phyloP scores from a whole-genome alignment of 2,888 invertebrate species.

The Ashinkailepas kermadecensis region DNA sequence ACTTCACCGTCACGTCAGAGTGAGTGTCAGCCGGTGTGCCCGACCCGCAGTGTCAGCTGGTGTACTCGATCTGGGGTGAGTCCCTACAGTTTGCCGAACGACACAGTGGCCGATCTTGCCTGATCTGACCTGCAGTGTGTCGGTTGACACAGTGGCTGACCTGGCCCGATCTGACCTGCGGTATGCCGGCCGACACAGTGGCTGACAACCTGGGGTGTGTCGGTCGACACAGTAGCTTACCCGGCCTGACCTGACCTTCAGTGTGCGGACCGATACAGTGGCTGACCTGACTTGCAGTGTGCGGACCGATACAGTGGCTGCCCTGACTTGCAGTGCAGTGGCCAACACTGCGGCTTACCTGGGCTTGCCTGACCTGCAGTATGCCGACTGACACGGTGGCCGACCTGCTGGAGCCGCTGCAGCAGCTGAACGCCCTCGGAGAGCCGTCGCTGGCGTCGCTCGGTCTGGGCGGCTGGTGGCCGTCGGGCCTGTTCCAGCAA shows the following conservation, averaged over 20 bases:
- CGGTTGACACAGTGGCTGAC: too few relatives aligned
- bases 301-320: background rate
- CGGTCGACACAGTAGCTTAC: too few relatives aligned
- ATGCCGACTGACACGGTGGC: background rate
- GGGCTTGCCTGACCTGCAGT: background rate
- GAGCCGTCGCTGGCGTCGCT: conserved; percentile 72
- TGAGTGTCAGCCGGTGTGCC: too few relatives aligned
- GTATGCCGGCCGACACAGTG: too few relatives aligned
- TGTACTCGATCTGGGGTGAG: too few relatives aligned
- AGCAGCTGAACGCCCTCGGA: conserved; percentile 37
- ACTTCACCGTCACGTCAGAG: background rate
- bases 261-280: background rate
- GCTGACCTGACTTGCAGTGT: background rate
- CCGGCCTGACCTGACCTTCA: too few relatives aligned
- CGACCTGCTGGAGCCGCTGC: conserved; percentile 10
- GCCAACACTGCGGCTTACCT: background rate
- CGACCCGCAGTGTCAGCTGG: too few relatives aligned
- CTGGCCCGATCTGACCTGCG: too few relatives aligned
- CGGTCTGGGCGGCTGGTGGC: conserved; percentile 75
- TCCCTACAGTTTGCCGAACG: too few relatives aligned
- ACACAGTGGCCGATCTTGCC: too few relatives aligned
- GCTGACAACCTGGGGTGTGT: too few relatives aligned
- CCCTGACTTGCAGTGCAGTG: background rate
- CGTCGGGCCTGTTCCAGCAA: conserved; percentile 72
- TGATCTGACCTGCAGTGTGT: too few relatives aligned